Conservation (phyloP, 1,140 invertebrate genomes). For the Condylostylus longicornis region DNA sequence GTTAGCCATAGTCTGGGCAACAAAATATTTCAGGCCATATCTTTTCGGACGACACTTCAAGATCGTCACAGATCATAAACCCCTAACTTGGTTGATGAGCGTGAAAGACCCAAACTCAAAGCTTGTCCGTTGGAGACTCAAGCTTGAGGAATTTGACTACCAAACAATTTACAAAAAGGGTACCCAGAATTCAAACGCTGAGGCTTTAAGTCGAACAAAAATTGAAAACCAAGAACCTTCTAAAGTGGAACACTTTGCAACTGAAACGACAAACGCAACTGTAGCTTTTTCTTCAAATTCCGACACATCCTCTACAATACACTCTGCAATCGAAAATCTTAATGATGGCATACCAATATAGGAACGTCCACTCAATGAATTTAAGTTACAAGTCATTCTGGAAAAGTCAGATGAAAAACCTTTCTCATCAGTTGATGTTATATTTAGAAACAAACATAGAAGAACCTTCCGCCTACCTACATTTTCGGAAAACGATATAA, state of each 20-base stretch:
- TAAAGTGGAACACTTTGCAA: too few relatives aligned
- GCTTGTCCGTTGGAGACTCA: slow-evolving; percentile 32
- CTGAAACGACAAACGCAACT: too few relatives aligned
- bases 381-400: too few relatives aligned
- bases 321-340: neutral
- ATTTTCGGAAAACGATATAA: too few relatives aligned
- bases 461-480: too few relatives aligned
- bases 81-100: slow-evolving; percentile 34
- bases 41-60: slow-evolving; percentile 34
- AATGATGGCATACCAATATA: neutral
- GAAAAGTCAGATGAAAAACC: too few relatives aligned
- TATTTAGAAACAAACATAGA: too few relatives aligned
- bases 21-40: slow-evolving; percentile 34
- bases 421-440: too few relatives aligned
- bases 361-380: neutral
- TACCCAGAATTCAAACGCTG: slow-evolving; percentile 22
- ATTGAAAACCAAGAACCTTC: too few relatives aligned
- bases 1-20: slow-evolving; percentile 29
- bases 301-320: too few relatives aligned
- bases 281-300: too few relatives aligned
- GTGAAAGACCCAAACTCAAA: slow-evolving; percentile 32
- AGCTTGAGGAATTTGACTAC: slow-evolving; percentile 32
- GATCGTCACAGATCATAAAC: slow-evolving; percentile 37
- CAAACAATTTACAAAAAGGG: slow-evolving; percentile 32
- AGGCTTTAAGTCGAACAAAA: slow-evolving; percentile 13